Evolutionary conservation across 92 coral and sea anemone genomes (phyloP).

Genomic region (Isaurus tuberculatus): DNA sequence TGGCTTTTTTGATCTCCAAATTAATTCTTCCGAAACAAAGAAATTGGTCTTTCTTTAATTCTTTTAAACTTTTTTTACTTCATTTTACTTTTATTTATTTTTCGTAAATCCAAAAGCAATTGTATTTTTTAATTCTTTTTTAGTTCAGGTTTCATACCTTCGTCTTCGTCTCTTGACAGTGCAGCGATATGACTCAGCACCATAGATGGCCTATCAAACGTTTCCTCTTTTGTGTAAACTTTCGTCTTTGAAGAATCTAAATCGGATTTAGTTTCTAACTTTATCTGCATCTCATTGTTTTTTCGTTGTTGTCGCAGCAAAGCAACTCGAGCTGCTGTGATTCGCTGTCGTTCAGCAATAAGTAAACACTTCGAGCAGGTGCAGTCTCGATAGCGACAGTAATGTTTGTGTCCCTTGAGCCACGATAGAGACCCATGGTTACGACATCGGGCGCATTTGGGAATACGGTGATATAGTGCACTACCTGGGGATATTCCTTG

Average conservation of each 20-base stretch:
- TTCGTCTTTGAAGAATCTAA: constrained; percentile 51
- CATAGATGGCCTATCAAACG: constrained; percentile 96
- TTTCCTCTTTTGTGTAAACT: constrained; percentile 60
- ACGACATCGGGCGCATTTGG: constrained; percentile 99
- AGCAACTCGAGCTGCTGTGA: constrained; percentile 98
- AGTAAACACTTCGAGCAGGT: constrained; percentile 96
- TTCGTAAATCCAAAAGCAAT: no score
- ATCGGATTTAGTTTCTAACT: constrained; percentile 56
- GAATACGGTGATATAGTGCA: constrained; percentile 96
- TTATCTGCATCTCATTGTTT: constrained; percentile 70
- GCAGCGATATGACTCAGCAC: constrained; percentile 65
- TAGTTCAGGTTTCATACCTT: constrained; percentile 19
- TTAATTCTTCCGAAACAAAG: no score
- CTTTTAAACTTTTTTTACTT: no score
- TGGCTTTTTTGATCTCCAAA: no score
- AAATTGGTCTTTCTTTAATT: no score
- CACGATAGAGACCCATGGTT: constrained; percentile 96
- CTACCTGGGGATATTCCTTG: constrained; percentile 92
- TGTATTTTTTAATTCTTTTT: no score
- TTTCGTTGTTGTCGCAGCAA: constrained; percentile 96
- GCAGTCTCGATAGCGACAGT: constrained; percentile 95
- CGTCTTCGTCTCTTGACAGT: constrained; percentile 33
- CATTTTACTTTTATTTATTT: no score
- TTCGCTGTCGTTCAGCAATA: constrained; percentile 96
- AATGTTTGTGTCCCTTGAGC: constrained; percentile 98